A percentile compares a stretch with the other conserved stretches of the same genome.
These are phyloP conservation scores for Bujurquina vittata DNA, from an alignment of 2,113 vertebrate genomes.

Conservation along the genomic window DNA sequence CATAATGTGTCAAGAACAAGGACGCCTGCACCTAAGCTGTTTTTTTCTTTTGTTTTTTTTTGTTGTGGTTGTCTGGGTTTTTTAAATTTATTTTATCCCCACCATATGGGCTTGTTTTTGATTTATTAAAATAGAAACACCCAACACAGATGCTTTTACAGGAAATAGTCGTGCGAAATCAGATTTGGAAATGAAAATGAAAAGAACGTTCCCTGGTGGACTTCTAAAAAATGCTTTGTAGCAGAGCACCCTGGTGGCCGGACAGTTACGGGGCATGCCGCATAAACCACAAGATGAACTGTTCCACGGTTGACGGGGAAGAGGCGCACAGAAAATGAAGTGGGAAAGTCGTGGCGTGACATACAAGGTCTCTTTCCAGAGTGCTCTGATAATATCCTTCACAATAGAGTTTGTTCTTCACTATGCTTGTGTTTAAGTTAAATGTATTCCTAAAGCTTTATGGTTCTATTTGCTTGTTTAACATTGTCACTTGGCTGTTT, in stretches of 20 bases:
- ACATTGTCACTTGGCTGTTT: background rate
- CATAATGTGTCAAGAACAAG: background rate
- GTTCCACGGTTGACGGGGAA: background rate
- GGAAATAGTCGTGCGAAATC: background rate
- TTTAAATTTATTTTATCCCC: background rate
- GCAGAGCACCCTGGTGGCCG: background rate
- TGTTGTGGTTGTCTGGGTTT: too few species aligned
- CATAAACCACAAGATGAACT: constrained; percentile 6
- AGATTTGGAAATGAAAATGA: background rate
- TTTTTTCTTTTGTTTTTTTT: background rate
- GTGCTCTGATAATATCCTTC: background rate
- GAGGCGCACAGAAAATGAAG: background rate
- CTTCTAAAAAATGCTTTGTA: background rate
- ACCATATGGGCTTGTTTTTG: constrained; percentile 22
- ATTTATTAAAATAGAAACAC: constrained; percentile 18
- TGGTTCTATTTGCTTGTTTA: background rate
- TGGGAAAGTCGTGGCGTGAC: background rate
- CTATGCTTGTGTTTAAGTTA: background rate
- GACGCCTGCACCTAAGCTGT: background rate
- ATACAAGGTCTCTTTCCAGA: background rate
- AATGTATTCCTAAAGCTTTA: background rate
- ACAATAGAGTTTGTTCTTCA: background rate
- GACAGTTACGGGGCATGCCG: background rate
- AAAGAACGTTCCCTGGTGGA: background rate
- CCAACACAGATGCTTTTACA: background rate